A percentile compares a stretch with the other conserved stretches of the same genome.
These are phyloP conservation scores for Malacoraja senta DNA, from an alignment of 2,797 vertebrate species.

Conservation along the genomic window DNA sequence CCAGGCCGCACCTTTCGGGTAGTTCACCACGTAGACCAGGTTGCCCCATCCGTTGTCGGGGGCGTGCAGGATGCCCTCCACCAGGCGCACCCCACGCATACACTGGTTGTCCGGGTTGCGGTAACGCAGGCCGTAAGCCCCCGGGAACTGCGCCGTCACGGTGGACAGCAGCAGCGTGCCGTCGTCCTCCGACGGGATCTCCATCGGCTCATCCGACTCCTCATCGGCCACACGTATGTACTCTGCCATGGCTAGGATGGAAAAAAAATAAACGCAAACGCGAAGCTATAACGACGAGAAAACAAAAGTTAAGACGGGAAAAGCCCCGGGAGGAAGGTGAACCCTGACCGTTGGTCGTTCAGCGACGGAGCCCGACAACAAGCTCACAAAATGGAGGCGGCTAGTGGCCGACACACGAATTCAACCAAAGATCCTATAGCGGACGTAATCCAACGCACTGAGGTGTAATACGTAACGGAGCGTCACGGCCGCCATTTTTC, in stretches of 20 bases:
- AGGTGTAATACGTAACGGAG: no score
- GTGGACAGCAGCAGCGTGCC: conserved; percentile 89
- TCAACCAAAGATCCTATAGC: not conserved
- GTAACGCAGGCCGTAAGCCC: conserved; percentile 89
- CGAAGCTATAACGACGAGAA: no score
- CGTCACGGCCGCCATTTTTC: no score
- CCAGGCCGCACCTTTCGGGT: conserved; percentile 81
- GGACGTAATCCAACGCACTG: no score
- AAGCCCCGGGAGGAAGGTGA: no score
- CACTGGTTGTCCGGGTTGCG: conserved; percentile 91
- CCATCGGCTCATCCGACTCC: conserved; percentile 94
- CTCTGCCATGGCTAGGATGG: conserved; percentile 72
- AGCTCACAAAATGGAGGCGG: conserved; percentile 53
- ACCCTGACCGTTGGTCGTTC: no score
- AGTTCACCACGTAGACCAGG: conserved; percentile 92
- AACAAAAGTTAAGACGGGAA: no score
- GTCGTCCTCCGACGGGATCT: conserved; percentile 97
- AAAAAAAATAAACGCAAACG: no score
- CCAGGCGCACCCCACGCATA: conserved; percentile 88
- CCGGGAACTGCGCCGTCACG: conserved; percentile 91
- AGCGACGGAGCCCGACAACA: not conserved
- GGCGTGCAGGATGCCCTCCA: conserved; percentile 89
- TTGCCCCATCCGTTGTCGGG: conserved; percentile 91
- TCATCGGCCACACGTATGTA: conserved; percentile 96
- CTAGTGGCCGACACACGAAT: conserved; percentile 42